These are phyloP conservation scores for Didymodactylos carnosus DNA, from an alignment of 2,888 invertebrate species.

Conservation along the genomic window DNA sequence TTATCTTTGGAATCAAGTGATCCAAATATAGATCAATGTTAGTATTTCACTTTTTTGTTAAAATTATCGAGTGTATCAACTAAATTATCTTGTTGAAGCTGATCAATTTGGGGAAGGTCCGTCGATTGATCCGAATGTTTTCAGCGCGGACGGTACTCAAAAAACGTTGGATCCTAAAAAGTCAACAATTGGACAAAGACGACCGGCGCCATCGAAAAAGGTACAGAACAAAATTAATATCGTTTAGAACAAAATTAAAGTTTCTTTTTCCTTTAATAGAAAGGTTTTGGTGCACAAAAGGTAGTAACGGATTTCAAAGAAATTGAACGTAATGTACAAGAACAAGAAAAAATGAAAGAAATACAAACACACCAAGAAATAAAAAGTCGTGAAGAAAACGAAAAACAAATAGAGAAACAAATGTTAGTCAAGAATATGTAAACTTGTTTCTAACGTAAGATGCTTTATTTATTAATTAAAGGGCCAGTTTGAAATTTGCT, in stretches of 20 bases:
- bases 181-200: slow-evolving; percentile 51
- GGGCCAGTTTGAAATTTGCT: slow-evolving; percentile 30
- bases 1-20: slow-evolving; percentile 21
- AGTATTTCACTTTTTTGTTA: background rate
- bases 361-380: slow-evolving; percentile 19
- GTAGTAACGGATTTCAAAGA: slow-evolving; percentile 84
- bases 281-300: slow-evolving; percentile 75
- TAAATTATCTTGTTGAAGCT: background rate
- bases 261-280: slow-evolving; percentile 35
- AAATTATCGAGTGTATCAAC: too few species aligned
- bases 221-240: background rate
- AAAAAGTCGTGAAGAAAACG: slow-evolving; percentile 44
- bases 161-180: slow-evolving; percentile 39
- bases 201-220: slow-evolving; percentile 46
- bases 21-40: background rate
- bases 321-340: slow-evolving; percentile 67
- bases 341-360: slow-evolving; percentile 33
- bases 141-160: background rate
- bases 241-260: background rate
- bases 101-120: background rate
- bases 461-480: slow-evolving; percentile 15
- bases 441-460: slow-evolving; percentile 17
- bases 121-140: background rate
- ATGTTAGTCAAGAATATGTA: background rate
- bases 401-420: slow-evolving; percentile 34